A percentile compares a stretch with the other conserved stretches of the same genome.
Evolutionary conservation across 2,888 invertebrate species (phyloP).

Genomic region (Melieria omissa): DNA sequence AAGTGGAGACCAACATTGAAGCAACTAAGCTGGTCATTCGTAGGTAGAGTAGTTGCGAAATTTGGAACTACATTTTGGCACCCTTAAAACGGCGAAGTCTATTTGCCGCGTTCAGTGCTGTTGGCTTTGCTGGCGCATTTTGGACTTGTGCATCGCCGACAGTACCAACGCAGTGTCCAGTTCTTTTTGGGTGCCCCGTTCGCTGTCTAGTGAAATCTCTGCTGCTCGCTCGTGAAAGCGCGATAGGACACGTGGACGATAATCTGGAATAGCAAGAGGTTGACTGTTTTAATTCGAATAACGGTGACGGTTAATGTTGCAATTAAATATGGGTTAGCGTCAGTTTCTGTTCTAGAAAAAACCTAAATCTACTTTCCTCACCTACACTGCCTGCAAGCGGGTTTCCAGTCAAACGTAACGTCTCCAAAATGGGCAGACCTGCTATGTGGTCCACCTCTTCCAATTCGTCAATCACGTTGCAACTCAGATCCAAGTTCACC

Average conservation of each 20-base stretch:
- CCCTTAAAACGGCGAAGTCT: background rate
- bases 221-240: constrained; percentile 85
- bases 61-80: constrained; percentile 15
- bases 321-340: no score
- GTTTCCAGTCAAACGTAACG: constrained; percentile 88
- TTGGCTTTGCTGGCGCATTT: constrained; percentile 50
- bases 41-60: background rate
- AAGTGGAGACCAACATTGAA: no score
- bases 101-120: constrained; percentile 28
- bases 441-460: constrained; percentile 84
- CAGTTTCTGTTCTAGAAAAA: background rate
- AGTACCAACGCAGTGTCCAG: constrained; percentile 91
- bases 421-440: constrained; percentile 86
- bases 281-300: background rate
- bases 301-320: no score
- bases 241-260: constrained; percentile 88
- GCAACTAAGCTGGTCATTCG: no score
- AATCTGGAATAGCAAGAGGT: constrained; percentile 73
- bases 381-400: constrained; percentile 77
- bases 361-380: constrained; percentile 43
- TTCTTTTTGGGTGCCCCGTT: constrained; percentile 87
- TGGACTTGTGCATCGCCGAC: constrained; percentile 78
- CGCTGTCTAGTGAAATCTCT: constrained; percentile 89
- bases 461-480: constrained; percentile 83
- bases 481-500: constrained; percentile 85